Evolutionary conservation across 2,797 vertebrate species (phyloP).

Genomic region (Enteromius viviparus): DNA sequence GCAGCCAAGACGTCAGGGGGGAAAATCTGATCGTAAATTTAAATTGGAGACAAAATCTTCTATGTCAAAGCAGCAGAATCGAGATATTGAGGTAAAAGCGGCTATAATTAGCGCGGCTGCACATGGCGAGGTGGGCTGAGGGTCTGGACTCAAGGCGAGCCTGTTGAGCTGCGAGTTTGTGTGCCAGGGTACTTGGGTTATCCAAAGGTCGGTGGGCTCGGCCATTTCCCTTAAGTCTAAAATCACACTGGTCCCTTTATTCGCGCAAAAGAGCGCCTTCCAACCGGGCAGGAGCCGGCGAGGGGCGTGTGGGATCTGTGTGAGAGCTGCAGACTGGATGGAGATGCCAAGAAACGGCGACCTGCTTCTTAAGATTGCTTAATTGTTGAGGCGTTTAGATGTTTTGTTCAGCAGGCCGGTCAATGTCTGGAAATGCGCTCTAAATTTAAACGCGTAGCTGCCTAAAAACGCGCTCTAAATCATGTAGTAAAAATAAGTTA

Average conservation of each 20-base stretch:
- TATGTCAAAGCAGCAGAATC: slow-evolving; percentile 66
- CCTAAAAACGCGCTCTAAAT: background rate
- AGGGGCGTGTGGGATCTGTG: slow-evolving; percentile 28
- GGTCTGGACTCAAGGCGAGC: slow-evolving; percentile 75
- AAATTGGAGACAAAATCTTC: slow-evolving; percentile 72
- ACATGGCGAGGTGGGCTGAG: slow-evolving; percentile 74
- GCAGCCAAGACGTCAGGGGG: slow-evolving; percentile 48
- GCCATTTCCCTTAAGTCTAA: slow-evolving; percentile 66
- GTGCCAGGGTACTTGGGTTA: slow-evolving; percentile 81
- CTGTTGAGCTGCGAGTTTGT: slow-evolving; percentile 74
- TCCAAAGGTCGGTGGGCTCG: slow-evolving; percentile 75
- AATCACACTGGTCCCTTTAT: slow-evolving; percentile 71
- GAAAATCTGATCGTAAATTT: slow-evolving; percentile 63
- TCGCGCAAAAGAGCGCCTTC: slow-evolving; percentile 45
- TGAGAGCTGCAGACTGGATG: slow-evolving; percentile 22
- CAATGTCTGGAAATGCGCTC: background rate
- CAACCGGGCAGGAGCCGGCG: slow-evolving; percentile 36
- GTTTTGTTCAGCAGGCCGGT: background rate
- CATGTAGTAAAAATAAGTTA: background rate
- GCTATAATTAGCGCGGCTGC: slow-evolving; percentile 78
- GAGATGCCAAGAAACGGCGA: slow-evolving; percentile 34
- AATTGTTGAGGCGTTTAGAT: background rate
- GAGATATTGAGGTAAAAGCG: slow-evolving; percentile 73
- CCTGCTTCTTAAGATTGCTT: background rate
- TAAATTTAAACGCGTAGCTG: background rate